phyloP scores from a whole-genome alignment of 2,113 vertebrate genomes.

The Phalacrocorax aristotelis region DNA sequence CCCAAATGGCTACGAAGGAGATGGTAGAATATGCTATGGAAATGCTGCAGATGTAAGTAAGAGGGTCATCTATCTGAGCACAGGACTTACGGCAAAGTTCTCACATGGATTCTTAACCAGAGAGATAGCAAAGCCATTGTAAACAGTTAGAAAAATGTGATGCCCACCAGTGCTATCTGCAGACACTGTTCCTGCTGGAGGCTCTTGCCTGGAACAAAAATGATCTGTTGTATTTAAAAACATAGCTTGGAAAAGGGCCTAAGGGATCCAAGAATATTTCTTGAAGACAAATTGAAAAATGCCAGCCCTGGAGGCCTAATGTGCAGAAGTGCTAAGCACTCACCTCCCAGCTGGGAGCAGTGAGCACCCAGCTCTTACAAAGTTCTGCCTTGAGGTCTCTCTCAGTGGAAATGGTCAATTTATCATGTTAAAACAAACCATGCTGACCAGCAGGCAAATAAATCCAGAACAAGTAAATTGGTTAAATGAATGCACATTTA shows the following conservation, averaged over 20 bases:
- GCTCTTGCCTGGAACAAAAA: neutral
- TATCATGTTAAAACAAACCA: neutral
- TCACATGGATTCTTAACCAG: neutral
- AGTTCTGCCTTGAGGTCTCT: neutral
- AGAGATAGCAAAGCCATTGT: neutral
- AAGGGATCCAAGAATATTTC: neutral
- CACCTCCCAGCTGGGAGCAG: neutral
- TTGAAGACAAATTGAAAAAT: neutral
- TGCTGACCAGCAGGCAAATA: neutral
- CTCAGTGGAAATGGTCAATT: neutral
- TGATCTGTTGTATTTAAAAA: neutral
- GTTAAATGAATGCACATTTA: neutral
- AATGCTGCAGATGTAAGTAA: conserved; percentile 79
- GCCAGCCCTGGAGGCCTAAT: neutral
- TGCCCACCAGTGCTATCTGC: neutral
- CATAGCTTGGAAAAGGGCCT: neutral
- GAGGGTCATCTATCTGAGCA: neutral
- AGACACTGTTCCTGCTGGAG: neutral
- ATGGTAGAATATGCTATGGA: conserved; percentile 86
- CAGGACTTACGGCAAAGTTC: neutral
- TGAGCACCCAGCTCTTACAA: neutral
- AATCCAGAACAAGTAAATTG: neutral
- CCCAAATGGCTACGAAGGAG: conserved; percentile 77
- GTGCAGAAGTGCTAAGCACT: neutral
- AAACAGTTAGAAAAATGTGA: neutral